phyloP scores from a whole-genome alignment of 53 echinoderm and acorn worm genomes.

The Echinarachnius parma region DNA sequence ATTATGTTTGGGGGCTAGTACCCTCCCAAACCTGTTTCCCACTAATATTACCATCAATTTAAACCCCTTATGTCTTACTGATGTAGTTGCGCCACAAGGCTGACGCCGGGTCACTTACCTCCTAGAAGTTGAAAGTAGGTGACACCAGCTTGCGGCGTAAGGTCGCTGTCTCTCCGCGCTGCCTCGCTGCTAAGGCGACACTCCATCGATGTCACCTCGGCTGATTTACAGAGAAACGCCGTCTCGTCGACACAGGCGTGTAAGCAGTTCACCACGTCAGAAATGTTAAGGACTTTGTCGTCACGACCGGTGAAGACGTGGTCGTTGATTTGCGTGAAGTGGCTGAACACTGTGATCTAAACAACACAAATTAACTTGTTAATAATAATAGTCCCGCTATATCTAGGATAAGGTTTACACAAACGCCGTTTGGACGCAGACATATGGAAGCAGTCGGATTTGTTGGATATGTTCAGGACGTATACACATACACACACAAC shows the following conservation, averaged over 20 bases:
- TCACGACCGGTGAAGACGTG: conserved; percentile 5
- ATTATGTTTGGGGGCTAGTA: no score
- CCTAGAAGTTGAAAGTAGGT: conserved; percentile 20
- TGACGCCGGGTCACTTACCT: no score
- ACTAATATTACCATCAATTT: no score
- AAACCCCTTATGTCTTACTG: no score
- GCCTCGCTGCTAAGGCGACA: conserved; percentile 21
- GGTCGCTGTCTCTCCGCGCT: not conserved
- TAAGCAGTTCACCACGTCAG: conserved; percentile 5
- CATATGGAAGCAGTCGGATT: no score
- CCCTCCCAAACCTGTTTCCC: no score
- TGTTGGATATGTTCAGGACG: no score
- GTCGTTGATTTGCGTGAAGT: conserved; percentile 6
- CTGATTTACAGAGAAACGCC: conserved; percentile 19
- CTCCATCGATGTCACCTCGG: conserved; percentile 7
- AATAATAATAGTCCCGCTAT: no score
- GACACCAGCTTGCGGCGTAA: conserved; percentile 5
- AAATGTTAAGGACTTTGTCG: not conserved
- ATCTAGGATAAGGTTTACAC: no score
- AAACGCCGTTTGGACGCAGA: no score
- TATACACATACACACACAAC: no score
- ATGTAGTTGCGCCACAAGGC: not conserved
- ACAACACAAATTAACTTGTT: no score
- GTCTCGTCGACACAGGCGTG: conserved; percentile 7
- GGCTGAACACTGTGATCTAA: conserved; percentile 7